Conservation (phyloP, 92 coral and sea anemone genomes). For the Zoanthus sansibaricus region DNA sequence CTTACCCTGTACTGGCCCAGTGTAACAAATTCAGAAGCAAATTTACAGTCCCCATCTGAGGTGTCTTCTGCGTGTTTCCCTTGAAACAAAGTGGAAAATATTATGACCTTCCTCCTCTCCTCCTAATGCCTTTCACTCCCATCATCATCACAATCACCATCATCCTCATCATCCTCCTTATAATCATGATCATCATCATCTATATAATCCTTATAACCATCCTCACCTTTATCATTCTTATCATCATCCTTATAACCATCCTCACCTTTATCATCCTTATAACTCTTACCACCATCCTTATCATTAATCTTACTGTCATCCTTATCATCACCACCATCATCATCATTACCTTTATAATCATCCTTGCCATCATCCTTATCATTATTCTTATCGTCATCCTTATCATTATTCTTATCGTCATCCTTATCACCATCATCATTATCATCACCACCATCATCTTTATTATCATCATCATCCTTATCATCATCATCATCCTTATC, state of each 20-base stretch:
- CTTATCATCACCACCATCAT: no score
- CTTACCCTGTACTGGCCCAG: constrained; percentile 84
- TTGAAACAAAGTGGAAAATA: constrained; percentile 12
- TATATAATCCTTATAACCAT: no score
- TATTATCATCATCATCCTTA: no score
- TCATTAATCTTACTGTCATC: no score
- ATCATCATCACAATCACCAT: not conserved
- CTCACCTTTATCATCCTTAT: no score
- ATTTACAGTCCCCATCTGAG: constrained; percentile 72
- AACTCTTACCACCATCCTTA: no score
- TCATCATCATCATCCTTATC: not conserved
- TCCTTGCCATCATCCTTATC: no score
- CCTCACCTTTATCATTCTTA: not conserved
- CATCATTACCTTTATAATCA: no score
- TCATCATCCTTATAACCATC: not conserved
- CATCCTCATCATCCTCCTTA: no score
- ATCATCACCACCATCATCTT: not conserved
- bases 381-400: not conserved
- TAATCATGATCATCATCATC: no score
- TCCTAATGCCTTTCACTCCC: not conserved
- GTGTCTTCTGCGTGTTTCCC: constrained; percentile 66
- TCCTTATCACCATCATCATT: not conserved
- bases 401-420: not conserved
- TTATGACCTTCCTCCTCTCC: not conserved
- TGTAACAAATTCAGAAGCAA: constrained; percentile 60